Percentiles rank a stretch among this genome's conserved stretches.
Conservation (phyloP, 2,888 invertebrate genomes). For the Anodontia alba region DNA sequence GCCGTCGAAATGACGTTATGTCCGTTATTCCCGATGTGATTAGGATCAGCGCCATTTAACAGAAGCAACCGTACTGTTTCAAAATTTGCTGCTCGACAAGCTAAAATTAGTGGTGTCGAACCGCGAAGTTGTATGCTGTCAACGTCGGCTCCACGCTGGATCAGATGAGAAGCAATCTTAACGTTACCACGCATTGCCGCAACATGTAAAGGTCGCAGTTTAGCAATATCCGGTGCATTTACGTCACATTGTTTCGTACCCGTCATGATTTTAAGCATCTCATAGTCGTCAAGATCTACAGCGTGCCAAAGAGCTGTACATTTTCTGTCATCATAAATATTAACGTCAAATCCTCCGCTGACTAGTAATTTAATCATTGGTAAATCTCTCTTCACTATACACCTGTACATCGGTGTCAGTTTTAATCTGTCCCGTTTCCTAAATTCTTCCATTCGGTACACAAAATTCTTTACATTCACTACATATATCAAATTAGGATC, state of each 20-base stretch:
- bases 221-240: conserved; percentile 71
- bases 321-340: conserved; percentile 73
- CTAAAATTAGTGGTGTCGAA: conserved; percentile 73
- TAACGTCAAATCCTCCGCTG: conserved; percentile 75
- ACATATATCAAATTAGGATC: conserved; percentile 71
- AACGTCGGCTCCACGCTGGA: conserved; percentile 71
- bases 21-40: conserved; percentile 74
- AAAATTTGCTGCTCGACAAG: conserved; percentile 69
- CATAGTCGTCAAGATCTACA: conserved; percentile 74
- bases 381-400: conserved; percentile 69
- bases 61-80: conserved; percentile 70
- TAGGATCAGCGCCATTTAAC: conserved; percentile 77
- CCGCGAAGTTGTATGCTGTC: conserved; percentile 75
- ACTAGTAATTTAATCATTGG: conserved; percentile 72
- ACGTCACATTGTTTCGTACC: conserved; percentile 67
- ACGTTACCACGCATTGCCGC: conserved; percentile 75
- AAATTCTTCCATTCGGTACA: conserved; percentile 63
- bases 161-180: conserved; percentile 68
- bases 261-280: conserved; percentile 72
- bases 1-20: conserved; percentile 75
- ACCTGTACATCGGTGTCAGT: conserved; percentile 70
- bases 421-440: conserved; percentile 69
- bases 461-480: conserved; percentile 68
- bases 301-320: conserved; percentile 78
- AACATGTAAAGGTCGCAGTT: conserved; percentile 75